Percentiles rank a stretch among this genome's conserved stretches.
These are phyloP conservation scores for Cuniculus paca DNA, from an alignment of 2,797 vertebrate genomes.

Conservation along the genomic window DNA sequence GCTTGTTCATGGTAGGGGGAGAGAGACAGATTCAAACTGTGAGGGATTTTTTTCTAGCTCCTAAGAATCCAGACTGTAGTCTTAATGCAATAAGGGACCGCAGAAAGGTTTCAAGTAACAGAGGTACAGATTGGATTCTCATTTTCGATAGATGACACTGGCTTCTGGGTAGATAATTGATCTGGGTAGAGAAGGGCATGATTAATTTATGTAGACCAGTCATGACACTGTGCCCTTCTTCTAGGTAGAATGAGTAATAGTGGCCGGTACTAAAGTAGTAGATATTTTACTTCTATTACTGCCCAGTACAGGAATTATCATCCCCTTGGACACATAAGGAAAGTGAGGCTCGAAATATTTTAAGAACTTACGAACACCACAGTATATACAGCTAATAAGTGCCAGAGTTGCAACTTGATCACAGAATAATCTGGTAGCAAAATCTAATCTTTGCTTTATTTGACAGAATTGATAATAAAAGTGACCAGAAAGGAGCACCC, in stretches of 20 bases:
- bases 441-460: neutral
- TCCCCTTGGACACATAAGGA: neutral
- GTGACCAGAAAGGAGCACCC: neutral
- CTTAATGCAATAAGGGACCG: neutral
- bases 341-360: constrained; percentile 17
- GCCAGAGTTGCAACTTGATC: neutral
- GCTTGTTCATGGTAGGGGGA: neutral
- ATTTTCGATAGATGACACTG: neutral
- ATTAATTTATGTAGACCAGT: neutral
- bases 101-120: neutral
- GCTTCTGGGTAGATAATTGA: neutral
- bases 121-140: neutral
- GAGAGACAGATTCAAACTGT: neutral
- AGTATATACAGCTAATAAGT: neutral
- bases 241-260: neutral
- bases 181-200: neutral
- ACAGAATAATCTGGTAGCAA: constrained; percentile 13
- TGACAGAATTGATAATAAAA: neutral
- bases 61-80: neutral
- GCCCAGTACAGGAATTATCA: neutral
- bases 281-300: constrained; percentile 28
- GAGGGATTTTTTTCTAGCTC: neutral
- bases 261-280: neutral
- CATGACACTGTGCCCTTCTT: neutral
- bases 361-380: constrained; percentile 2